Base-by-base conservation (phyloP, 1,140 invertebrate genomes). In the Psix sp. region DNA sequence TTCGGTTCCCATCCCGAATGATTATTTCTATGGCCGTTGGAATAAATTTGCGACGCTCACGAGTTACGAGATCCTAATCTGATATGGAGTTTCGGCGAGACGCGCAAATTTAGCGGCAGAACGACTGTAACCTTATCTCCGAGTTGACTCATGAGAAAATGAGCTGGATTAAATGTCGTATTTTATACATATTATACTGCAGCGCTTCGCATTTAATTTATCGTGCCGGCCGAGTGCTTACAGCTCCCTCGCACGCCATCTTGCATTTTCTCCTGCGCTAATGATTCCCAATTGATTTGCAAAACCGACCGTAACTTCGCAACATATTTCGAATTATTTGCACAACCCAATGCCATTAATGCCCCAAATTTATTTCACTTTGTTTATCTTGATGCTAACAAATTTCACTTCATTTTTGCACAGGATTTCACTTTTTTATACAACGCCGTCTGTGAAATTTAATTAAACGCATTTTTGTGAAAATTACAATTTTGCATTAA, bases 21-120 rank as follows among this genome's bases (percentile, higher is more conserved):
- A 84, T 85, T 84, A 84, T 85, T 85, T 82, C 76, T 81, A 48
- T 57, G 68, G 75, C 62, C 77, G 10, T 74, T 78, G 74, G 79
- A 76, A 70, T 83, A 85, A 85, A 86, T 86, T 86, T 76, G 66
- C 76, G 63, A 70, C 71, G 74, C 82, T 57, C 52, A 51, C 43
- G 63, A 68, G 46, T 73, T 76, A 77, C 75, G 65, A 82, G 85
- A 86, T 87, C 79, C 80, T 86, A 84, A 87, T 87, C 85, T 86
- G 77, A 82, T 82, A 76, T 46, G 40, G 57, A 77, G 70, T 82
- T 82, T 81, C 78, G 77, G 80, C 80, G 75, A 60, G 62, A 56
- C 49, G 62, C 38, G 72, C 72, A 75, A 75, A 75, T 70, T 75
- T 65, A 70, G 59, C 72, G 72, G 63, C 63, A 67, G 63, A 67